Evolutionary conservation across 2,113 vertebrate genomes (phyloP).

Genomic region (Gnathonemus echidnorhynchus): DNA sequence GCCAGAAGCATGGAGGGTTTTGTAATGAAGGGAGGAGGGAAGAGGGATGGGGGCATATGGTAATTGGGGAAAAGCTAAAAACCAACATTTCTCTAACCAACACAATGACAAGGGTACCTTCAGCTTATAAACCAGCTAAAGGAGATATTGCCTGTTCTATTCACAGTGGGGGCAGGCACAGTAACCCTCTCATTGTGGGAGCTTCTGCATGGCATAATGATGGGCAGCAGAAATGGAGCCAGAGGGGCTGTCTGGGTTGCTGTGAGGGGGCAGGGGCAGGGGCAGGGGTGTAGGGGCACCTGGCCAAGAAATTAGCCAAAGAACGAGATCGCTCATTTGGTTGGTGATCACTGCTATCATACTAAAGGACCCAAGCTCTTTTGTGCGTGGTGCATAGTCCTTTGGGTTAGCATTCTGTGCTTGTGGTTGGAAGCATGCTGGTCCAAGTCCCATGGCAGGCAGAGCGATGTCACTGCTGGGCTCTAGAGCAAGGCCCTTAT

Average conservation of each 20-base stretch:
- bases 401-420: neutral
- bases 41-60: neutral
- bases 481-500: neutral
- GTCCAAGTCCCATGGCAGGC: neutral
- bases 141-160: neutral
- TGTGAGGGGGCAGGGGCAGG: neutral
- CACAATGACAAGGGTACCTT: neutral
- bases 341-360: neutral
- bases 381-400: neutral
- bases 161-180: neutral
- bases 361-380: neutral
- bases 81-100: neutral
- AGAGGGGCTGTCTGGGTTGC: neutral
- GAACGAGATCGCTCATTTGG: neutral
- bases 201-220: neutral
- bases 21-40: neutral
- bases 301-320: neutral
- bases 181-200: neutral
- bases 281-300: neutral
- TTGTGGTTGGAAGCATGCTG: neutral
- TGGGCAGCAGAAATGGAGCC: neutral
- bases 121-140: neutral
- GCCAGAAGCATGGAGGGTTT: constrained; percentile 1
- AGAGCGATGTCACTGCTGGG: neutral
- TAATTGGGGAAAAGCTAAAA: neutral